Conservation (phyloP, 2,113 vertebrate species). For the Meleagris gallopavo region DNA sequence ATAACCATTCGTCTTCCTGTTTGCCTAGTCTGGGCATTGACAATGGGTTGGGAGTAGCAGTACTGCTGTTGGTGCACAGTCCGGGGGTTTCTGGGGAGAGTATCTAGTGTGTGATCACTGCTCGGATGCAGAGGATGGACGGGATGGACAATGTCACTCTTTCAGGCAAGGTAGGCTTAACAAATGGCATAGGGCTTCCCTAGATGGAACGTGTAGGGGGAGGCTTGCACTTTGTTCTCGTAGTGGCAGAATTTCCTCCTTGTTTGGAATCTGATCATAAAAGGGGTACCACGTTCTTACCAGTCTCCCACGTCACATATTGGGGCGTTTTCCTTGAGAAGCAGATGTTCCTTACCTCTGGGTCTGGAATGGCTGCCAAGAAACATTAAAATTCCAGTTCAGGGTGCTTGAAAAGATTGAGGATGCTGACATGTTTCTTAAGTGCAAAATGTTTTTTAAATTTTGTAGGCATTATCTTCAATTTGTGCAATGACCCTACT, state of each 20-base stretch:
- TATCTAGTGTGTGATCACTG: neutral
- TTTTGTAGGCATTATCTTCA: neutral
- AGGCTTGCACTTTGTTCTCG: neutral
- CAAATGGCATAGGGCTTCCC: neutral
- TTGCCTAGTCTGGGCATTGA: slow-evolving; percentile 80
- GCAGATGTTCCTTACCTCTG: neutral
- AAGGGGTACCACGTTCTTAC: neutral
- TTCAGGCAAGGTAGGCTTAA: neutral
- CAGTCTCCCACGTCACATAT: neutral
- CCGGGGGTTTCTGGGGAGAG: neutral
- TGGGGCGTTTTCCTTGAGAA: neutral
- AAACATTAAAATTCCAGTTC: neutral
- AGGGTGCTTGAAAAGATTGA: neutral
- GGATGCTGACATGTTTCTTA: too few species aligned
- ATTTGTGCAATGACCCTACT: too few species aligned
- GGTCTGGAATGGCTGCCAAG: neutral
- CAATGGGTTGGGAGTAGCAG: slow-evolving; percentile 73
- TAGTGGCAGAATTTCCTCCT: neutral
- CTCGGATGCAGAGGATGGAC: neutral
- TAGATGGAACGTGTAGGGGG: neutral
- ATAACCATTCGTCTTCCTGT: slow-evolving; percentile 79
- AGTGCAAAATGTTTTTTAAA: neutral
- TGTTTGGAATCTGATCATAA: neutral
- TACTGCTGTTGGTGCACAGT: slow-evolving; percentile 72
- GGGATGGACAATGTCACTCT: neutral